Conservation (phyloP, 1,140 invertebrate species). For the Acromyrmex heyeri region DNA sequence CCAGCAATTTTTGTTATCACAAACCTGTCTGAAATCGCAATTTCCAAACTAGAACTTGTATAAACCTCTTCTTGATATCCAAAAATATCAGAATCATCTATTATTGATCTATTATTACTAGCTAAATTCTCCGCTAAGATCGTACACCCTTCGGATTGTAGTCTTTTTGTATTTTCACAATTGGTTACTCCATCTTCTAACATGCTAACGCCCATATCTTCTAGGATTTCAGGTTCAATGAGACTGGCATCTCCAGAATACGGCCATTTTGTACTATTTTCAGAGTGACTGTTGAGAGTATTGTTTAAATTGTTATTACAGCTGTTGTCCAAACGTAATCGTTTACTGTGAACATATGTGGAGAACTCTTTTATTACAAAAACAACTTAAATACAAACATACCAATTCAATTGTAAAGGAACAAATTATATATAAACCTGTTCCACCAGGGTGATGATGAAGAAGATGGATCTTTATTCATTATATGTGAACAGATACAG, state of each 20-base stretch:
- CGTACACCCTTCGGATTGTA: conserved; percentile 76
- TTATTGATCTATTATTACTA: conserved; percentile 67
- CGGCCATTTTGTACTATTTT: conserved; percentile 78
- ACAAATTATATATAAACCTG: conserved; percentile 63
- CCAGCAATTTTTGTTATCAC: conserved; percentile 4
- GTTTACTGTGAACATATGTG: conserved; percentile 78
- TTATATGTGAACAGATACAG: conserved; percentile 5
- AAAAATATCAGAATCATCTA: conserved; percentile 56
- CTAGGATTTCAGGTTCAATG: conserved; percentile 85
- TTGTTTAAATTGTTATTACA: conserved; percentile 83
- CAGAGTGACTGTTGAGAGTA: conserved; percentile 71
- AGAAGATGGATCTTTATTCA: conserved; percentile 41
- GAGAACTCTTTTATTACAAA: neutral
- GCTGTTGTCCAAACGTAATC: conserved; percentile 80
- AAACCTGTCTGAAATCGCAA: conserved; percentile 78
- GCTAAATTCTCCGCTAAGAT: conserved; percentile 74
- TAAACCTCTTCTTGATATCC: conserved; percentile 74
- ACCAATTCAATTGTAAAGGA: neutral
- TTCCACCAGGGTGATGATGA: conserved; percentile 48
- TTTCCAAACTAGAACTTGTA: conserved; percentile 77
- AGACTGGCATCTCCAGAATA: conserved; percentile 82
- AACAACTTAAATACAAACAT: neutral
- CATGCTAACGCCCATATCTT: conserved; percentile 86
- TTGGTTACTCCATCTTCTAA: conserved; percentile 82
- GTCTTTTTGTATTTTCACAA: conserved; percentile 77